Base-by-base conservation (phyloP, 2,797 vertebrate species). In the Parauchenoglanis ngamensis region DNA sequence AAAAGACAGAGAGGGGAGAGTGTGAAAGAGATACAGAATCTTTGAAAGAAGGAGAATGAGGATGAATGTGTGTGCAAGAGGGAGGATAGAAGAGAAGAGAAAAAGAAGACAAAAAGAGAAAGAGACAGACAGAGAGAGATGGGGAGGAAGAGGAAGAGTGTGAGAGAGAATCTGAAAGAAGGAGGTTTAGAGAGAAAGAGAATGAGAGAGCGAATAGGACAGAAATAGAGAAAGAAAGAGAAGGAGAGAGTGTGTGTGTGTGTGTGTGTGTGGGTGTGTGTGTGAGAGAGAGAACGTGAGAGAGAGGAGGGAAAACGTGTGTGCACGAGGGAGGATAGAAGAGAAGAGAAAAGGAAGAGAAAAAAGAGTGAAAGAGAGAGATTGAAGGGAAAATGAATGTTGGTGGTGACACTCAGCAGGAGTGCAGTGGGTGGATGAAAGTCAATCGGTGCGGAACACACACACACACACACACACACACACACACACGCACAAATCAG, bases 371-470 rank as follows among this genome's bases (percentile, higher is more conserved):
- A 44, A 10, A 13, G 40, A 1, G 70, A 12, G 70, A 12, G 40
- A 73, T 21, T 12, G 70, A 73, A 59, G 61, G n/a, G 76, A 80
- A 73, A 1, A 35, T 52, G 25, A 46, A 72, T 73, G 73, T 68
- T 31, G 46, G 6, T 57, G 63, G 52, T 23, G 77, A 80, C 35
- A 61, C 44, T 75, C 57, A 65, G 79, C n/a, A 77, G 49, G 82
- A 86, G 85, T 35, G 12, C 75, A 85, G 85, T 76, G 61, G 83
- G 86, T 86, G 87, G 68, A 81, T 85, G 44, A 59, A 86, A 86
- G 49, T 10, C 46, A 85, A 65, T 81, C 19, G 52, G 63, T 72
- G 75, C 2, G 31, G 65, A 76, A 52, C 79, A 83, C 44, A 67
- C 35, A 31, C 65, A 1, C 70, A 40, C 23, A 17, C 35, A 84